Evolutionary conservation across 2,888 invertebrate genomes (phyloP).

Genomic region (Chloroclysta siterata): DNA sequence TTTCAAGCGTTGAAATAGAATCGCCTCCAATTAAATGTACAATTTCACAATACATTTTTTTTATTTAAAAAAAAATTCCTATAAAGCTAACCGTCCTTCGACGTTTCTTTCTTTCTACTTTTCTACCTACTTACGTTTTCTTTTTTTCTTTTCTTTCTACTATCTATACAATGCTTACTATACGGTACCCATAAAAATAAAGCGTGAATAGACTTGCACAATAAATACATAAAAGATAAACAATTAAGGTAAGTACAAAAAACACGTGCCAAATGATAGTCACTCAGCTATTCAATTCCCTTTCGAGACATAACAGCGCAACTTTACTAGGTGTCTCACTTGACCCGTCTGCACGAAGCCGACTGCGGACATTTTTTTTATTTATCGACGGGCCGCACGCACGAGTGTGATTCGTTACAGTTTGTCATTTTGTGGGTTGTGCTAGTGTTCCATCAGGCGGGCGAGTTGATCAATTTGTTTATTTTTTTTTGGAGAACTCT

Average conservation of each 20-base stretch:
- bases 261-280: slow-evolving; percentile 4
- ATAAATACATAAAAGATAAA: too few relatives aligned
- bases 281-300: slow-evolving; percentile 12
- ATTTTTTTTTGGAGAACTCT: slow-evolving; percentile 5
- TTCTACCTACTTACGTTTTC: too few relatives aligned
- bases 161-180: too few relatives aligned
- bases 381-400: slow-evolving; percentile 74
- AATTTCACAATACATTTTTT: too few relatives aligned
- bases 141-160: too few relatives aligned
- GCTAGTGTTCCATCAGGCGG: slow-evolving; percentile 31
- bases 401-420: slow-evolving; percentile 69
- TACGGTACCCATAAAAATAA: too few relatives aligned
- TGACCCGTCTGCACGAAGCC: slow-evolving; percentile 45
- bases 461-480: slow-evolving; percentile 24
- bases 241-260: not conserved
- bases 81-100: too few relatives aligned
- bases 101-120: too few relatives aligned
- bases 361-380: slow-evolving; percentile 55
- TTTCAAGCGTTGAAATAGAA: too few relatives aligned
- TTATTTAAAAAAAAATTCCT: too few relatives aligned
- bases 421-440: slow-evolving; percentile 66
- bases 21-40: too few relatives aligned
- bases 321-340: slow-evolving; percentile 29
- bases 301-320: slow-evolving; percentile 11
- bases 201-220: too few relatives aligned